phyloP scores from a whole-genome alignment of 2,113 vertebrate genomes.

The Lathamus discolor region DNA sequence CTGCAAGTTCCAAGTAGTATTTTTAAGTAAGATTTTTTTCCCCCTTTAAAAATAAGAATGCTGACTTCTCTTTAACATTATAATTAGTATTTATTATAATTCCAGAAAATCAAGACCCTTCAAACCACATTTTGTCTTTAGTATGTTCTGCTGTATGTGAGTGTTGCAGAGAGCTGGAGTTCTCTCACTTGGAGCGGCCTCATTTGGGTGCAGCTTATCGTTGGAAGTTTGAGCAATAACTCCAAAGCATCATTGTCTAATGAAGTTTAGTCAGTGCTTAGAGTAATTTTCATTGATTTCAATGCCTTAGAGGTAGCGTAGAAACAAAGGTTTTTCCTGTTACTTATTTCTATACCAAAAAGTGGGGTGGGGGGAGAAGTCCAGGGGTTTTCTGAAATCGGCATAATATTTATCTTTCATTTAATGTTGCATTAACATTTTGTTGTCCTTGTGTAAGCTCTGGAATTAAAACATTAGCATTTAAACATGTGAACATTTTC shows the following conservation, averaged over 20 bases:
- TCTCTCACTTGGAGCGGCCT: background rate
- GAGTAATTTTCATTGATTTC: conserved; percentile 9
- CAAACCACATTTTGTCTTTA: background rate
- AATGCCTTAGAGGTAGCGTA: conserved; percentile 19
- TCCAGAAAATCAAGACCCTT: background rate
- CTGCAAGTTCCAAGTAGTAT: background rate
- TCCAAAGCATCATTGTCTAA: background rate
- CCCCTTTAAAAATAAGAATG: background rate
- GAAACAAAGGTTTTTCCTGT: conserved; percentile 23
- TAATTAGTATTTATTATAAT: background rate
- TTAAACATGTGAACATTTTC: conserved; percentile 66
- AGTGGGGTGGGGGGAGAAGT: background rate
- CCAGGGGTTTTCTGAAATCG: conserved; percentile 8
- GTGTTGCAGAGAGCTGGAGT: background rate
- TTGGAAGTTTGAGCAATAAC: background rate
- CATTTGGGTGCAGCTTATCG: background rate
- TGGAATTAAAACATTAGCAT: conserved; percentile 81
- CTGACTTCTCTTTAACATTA: background rate
- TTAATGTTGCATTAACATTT: conserved; percentile 81
- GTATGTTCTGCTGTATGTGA: background rate
- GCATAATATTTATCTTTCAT: conserved; percentile 52
- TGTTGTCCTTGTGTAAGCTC: conserved; percentile 77
- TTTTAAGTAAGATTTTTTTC: background rate
- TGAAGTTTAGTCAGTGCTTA: background rate
- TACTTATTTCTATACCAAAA: conserved; percentile 20